Percentiles rank a stretch among this genome's conserved stretches.
phyloP scores from a whole-genome alignment of 2,113 vertebrate species.

The Perca flavescens region DNA sequence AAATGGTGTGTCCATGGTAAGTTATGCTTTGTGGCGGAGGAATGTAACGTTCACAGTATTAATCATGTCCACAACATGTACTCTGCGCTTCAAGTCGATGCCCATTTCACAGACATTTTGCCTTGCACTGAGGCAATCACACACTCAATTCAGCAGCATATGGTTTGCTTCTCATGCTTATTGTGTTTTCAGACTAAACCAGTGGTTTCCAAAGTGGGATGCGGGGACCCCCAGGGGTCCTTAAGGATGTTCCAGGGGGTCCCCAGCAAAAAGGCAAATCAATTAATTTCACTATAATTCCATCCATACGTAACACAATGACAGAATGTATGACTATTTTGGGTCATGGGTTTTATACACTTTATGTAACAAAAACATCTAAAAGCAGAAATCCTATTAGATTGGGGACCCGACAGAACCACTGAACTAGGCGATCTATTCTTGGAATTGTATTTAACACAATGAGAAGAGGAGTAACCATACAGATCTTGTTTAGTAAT shows the following conservation, averaged over 20 bases:
- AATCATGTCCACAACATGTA: not conserved
- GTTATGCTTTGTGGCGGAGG: not conserved
- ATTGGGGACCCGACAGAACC: too few relatives aligned
- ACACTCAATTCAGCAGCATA: not conserved
- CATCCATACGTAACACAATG: too few relatives aligned
- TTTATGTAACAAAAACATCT: too few relatives aligned
- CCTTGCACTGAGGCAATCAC: slow-evolving; percentile 11
- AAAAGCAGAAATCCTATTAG: too few relatives aligned
- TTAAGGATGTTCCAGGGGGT: too few relatives aligned
- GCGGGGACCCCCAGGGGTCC: too few relatives aligned
- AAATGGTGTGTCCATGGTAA: not conserved
- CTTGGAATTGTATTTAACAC: not conserved
- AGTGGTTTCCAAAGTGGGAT: too few relatives aligned
- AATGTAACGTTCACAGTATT: not conserved
- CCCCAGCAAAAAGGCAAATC: too few relatives aligned
- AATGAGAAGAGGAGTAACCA: not conserved
- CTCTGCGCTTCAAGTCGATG: not conserved
- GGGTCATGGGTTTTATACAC: too few relatives aligned
- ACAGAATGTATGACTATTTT: too few relatives aligned
- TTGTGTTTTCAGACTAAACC: slow-evolving; percentile 1
- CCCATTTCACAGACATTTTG: slow-evolving; percentile 26
- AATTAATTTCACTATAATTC: too few relatives aligned
- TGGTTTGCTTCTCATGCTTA: slow-evolving; percentile 8
- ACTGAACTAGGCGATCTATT: too few relatives aligned
- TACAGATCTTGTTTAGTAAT: not conserved